phyloP scores from a whole-genome alignment of 2,113 vertebrate genomes.

The Mohoua ochrocephala region DNA sequence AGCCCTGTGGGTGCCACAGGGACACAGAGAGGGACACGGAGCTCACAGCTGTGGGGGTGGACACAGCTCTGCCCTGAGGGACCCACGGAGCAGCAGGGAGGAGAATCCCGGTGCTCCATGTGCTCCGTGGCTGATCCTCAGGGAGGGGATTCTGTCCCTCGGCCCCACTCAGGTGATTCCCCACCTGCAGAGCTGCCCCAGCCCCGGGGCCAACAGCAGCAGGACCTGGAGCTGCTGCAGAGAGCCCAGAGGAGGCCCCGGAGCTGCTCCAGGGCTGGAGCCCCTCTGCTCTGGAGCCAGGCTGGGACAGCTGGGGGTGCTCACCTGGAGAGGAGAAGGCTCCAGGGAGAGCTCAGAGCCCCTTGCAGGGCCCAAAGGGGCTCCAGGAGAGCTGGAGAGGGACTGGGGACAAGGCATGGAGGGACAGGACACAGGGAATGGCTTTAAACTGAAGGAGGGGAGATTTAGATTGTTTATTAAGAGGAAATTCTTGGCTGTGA shows the following conservation, averaged over 20 bases:
- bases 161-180: not conserved
- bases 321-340: not conserved
- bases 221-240: not conserved
- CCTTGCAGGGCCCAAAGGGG: not conserved
- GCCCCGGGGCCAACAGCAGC: not conserved
- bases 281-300: not conserved
- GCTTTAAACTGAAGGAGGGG: not conserved
- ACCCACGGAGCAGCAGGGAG: fast-evolving
- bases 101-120: not conserved
- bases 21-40: not conserved
- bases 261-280: not conserved
- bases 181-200: not conserved
- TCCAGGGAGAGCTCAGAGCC: not conserved
- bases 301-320: not conserved
- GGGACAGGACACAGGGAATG: not conserved
- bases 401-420: not conserved
- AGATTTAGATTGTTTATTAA: too few relatives aligned
- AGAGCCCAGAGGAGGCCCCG: not conserved
- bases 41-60: fast-evolving
- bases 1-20: not conserved
- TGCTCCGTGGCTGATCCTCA: not conserved
- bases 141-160: not conserved
- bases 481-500: fast-evolving
- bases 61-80: not conserved
- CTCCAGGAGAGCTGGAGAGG: not conserved